Evolutionary conservation across 2,888 invertebrate species (phyloP).

Genomic region (Amiota mariae): DNA sequence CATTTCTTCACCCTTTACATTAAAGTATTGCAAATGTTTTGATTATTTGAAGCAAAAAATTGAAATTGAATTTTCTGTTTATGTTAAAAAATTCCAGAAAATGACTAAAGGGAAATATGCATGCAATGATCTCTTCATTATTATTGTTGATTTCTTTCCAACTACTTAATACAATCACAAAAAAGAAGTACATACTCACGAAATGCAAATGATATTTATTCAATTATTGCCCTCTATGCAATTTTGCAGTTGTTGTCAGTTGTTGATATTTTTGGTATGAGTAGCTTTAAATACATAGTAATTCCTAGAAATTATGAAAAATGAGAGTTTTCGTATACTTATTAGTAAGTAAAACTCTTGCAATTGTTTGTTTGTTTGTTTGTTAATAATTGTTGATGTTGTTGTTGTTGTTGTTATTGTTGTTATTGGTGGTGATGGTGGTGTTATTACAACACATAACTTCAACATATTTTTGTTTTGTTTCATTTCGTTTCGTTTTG

Average conservation of each 20-base stretch:
- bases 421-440: not conserved
- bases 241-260: constrained; percentile 1
- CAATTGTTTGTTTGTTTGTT: not conserved
- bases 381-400: not conserved
- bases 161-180: too few species aligned
- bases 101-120: not conserved
- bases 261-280: not conserved
- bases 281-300: constrained; percentile 35
- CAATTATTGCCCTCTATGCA: not conserved
- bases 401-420: too few species aligned
- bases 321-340: constrained; percentile 52
- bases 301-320: constrained; percentile 62
- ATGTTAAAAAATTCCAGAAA: too few species aligned
- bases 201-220: constrained; percentile 10
- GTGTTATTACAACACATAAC: constrained; percentile 58
- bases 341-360: not conserved
- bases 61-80: too few species aligned
- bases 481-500: too few species aligned
- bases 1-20: too few species aligned
- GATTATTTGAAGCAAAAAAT: too few species aligned
- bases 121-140: constrained; percentile 13
- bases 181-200: not conserved
- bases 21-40: too few species aligned
- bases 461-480: constrained; percentile 19
- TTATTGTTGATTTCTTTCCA: not conserved